These are phyloP conservation scores for Antigone vipio DNA, from an alignment of 2,113 vertebrate species.

Conservation along the genomic window DNA sequence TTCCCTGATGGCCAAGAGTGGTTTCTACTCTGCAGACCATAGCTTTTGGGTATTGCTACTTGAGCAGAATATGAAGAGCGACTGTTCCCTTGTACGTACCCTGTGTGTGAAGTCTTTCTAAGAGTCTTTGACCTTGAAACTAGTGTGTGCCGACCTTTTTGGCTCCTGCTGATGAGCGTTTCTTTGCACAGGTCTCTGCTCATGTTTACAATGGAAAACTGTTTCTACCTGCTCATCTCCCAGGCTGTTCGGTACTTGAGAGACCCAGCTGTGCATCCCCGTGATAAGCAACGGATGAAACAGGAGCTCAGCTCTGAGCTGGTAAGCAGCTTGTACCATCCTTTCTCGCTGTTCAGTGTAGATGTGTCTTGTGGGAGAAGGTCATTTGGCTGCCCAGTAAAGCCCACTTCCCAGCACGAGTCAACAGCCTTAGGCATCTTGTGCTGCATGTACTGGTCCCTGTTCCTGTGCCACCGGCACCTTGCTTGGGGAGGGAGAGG, in stretches of 20 bases:
- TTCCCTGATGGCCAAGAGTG: background rate
- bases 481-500: background rate
- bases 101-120: background rate
- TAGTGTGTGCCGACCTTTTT: background rate
- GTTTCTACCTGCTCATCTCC: conserved; percentile 96
- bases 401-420: background rate
- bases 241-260: conserved; percentile 91
- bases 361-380: background rate
- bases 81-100: accelerated
- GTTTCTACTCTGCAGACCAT: background rate
- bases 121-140: background rate
- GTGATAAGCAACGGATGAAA: conserved; percentile 96
- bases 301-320: conserved; percentile 97
- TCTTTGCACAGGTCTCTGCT: conserved; percentile 83
- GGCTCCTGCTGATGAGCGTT: background rate
- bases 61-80: background rate
- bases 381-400: background rate
- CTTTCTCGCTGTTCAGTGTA: accelerated
- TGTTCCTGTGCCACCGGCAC: background rate
- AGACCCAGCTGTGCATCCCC: conserved; percentile 83
- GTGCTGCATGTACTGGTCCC: background rate
- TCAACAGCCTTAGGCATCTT: background rate
- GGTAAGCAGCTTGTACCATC: conserved; percentile 69
- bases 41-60: background rate
- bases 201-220: conserved; percentile 98